Base-by-base conservation (phyloP, 2,888 invertebrate species). In the Polydrusus tereticollis region DNA sequence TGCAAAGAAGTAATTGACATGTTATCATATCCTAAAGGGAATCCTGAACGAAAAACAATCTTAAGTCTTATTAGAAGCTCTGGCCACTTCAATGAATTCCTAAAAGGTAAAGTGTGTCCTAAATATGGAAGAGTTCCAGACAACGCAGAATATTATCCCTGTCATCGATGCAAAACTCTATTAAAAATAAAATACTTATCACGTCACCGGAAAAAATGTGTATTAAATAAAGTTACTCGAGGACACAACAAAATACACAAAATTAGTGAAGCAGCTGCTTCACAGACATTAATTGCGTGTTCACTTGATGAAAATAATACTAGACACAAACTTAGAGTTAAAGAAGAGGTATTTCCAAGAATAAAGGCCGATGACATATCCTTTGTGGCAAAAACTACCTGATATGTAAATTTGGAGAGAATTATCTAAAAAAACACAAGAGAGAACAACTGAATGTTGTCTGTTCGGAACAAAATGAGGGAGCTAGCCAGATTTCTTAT, bases 321-420 rank as follows among this genome's bases (percentile, higher is more conserved):
- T 6, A 23, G 47, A 21, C 7, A 78, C 47, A 74, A 45, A 60
- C 63, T 78, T 18, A 64, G 77, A 52, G 63, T 78, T 41, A 78
- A 77, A 52, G 55, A 41, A 20, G 7, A 36, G 10, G 78, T 79
- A 12, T 78, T 79, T 70, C 0, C 4, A 12, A 77, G 12, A 7
- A 78, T 79, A 77, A 75, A 75, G 16, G 76, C 75, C 8, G 78
- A 79, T 55, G 59, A 74, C 59, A 69, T 70, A 14, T 77, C 78
- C 3, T 71, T 77, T 2, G 10, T 36, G 10, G 36, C 36, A 5
- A 36, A 36, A 36, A 36, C 36, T 36, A 36, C 10, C 10, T 36
- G 36, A 36, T 10, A 10, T 36, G 10, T 36, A 10, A 2, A 5
- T 36, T 8, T 10, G 36, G 36, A 8, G 36, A 36, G 10, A 36